Evolutionary conservation across 2,113 vertebrate species (phyloP).

Genomic region (Myotis yumanensis): DNA sequence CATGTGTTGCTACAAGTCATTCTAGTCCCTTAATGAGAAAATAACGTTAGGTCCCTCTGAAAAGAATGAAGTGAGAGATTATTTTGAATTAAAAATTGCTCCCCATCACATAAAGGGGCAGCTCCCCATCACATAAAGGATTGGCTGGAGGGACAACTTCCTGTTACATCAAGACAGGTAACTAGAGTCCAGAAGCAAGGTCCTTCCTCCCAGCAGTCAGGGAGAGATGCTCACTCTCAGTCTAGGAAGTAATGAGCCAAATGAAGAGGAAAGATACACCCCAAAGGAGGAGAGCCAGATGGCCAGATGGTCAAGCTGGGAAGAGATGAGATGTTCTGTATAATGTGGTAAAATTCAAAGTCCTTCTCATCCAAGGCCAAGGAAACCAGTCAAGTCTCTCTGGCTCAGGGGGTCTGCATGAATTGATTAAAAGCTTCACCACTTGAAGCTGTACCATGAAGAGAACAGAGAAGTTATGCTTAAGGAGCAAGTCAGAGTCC

Average conservation of each 20-base stretch:
- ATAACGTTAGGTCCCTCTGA: background rate
- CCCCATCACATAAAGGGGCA: background rate
- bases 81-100: slow-evolving; percentile 37
- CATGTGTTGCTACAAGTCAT: background rate
- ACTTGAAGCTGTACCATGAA: background rate
- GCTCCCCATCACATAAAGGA: background rate
- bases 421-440: background rate
- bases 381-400: background rate
- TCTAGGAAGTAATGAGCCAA: background rate
- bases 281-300: background rate
- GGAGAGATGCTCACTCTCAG: background rate
- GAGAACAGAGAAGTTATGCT: background rate
- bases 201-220: background rate
- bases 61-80: slow-evolving; percentile 35
- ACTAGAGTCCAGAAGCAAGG: background rate
- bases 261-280: background rate
- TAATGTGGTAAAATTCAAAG: background rate
- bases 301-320: background rate
- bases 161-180: background rate
- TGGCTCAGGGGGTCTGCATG: background rate
- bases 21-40: background rate
- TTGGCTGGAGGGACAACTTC: background rate
- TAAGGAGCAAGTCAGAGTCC: background rate
- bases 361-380: background rate
- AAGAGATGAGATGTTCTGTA: background rate